A percentile compares a stretch with the other conserved stretches of the same genome.
These are phyloP conservation scores for Lynx canadensis DNA, from an alignment of 2,113 vertebrate species.

Conservation along the genomic window DNA sequence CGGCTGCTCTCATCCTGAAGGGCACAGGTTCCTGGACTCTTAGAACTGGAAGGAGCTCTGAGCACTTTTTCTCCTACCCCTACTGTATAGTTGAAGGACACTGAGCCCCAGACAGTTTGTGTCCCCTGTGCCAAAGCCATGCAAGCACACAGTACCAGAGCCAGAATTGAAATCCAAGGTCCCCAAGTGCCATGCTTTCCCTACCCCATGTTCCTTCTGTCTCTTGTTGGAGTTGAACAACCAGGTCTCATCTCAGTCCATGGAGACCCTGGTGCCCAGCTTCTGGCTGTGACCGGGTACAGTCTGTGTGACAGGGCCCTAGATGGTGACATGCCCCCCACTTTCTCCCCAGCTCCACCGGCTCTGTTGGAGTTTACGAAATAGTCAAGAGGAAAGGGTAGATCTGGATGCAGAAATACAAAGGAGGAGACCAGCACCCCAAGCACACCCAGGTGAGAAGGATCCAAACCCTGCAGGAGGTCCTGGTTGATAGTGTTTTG, in stretches of 20 bases:
- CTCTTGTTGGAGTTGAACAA: background rate
- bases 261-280: background rate
- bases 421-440: background rate
- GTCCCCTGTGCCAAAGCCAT: background rate
- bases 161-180: background rate
- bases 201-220: background rate
- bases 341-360: constrained; percentile 88
- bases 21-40: background rate
- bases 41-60: background rate
- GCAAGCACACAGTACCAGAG: background rate
- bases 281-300: fast-evolving
- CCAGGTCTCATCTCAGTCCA: background rate
- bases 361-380: constrained; percentile 92
- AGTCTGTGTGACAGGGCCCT: background rate
- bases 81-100: background rate
- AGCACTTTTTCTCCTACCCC: background rate
- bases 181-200: background rate
- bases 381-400: constrained; percentile 87
- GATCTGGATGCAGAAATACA: constrained; percentile 86
- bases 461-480: background rate
- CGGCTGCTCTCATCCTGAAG: background rate
- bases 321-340: background rate
- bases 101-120: background rate
- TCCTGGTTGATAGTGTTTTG: too few species aligned
- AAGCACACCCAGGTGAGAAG: constrained; percentile 65